Conservation (phyloP, 1,140 invertebrate genomes). For the Drosophila erecta region DNA sequence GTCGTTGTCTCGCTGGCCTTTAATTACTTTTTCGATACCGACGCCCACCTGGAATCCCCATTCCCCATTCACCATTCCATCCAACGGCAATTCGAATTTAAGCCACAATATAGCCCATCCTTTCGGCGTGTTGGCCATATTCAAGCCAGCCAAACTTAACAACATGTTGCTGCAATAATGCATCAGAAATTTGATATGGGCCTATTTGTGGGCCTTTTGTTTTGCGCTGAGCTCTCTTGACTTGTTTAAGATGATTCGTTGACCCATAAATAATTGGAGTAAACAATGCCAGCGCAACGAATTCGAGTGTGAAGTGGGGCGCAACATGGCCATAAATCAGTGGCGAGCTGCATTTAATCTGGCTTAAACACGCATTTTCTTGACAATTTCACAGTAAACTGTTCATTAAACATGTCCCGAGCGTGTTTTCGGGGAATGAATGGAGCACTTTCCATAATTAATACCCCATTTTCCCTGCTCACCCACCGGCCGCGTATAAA, state of each 20-base stretch:
- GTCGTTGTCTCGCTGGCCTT: conserved; percentile 38
- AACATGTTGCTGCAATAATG: conserved; percentile 11
- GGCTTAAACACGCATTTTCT: conserved; percentile 80
- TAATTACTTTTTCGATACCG: conserved; percentile 79
- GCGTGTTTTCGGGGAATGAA: conserved; percentile 37
- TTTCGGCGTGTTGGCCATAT: conserved; percentile 29
- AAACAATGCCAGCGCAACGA: conserved; percentile 66
- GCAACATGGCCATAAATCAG: conserved; percentile 64
- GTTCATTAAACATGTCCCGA: conserved; percentile 55
- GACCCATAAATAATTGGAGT: conserved; percentile 78
- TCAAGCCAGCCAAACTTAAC: too few relatives aligned
- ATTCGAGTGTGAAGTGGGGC: conserved; percentile 24
- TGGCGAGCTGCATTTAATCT: conserved; percentile 72
- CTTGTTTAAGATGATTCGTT: conserved; percentile 56
- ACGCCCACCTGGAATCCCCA: conserved; percentile 47
- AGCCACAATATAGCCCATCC: too few relatives aligned
- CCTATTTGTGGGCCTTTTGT: conserved; percentile 15
- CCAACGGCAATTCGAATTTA: conserved; percentile 29
- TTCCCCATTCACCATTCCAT: neutral
- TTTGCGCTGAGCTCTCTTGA: conserved; percentile 14
- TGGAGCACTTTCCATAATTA: conserved; percentile 60
- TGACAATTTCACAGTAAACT: conserved; percentile 81
- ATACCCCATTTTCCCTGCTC: conserved; percentile 62
- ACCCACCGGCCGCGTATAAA: conserved; percentile 46
- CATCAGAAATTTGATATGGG: conserved; percentile 22